Conservation (phyloP, 2,113 vertebrate genomes). For the Poeciliopsis retropinna region DNA sequence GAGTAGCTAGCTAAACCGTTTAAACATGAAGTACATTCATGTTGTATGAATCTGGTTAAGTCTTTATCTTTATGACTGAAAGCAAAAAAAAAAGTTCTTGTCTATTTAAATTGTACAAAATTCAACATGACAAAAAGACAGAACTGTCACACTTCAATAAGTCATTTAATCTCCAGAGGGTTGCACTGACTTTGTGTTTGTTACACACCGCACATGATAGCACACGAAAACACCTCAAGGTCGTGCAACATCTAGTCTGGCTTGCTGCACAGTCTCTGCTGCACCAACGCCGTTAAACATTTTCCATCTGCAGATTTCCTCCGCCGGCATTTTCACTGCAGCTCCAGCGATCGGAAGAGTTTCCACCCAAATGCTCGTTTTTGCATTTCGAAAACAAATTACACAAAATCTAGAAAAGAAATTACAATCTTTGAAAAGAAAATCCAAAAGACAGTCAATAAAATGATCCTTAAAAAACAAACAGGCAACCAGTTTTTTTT, state of each 20-base stretch:
- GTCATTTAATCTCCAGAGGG: conserved; percentile 68
- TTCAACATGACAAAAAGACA: conserved; percentile 1
- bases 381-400: background rate
- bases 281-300: conserved; percentile 34
- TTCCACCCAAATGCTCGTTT: conserved; percentile 22
- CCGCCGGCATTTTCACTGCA: conserved; percentile 1
- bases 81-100: no score
- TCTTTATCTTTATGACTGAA: no score
- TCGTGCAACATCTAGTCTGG: conserved; percentile 74
- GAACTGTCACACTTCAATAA: conserved; percentile 50
- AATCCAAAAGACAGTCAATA: background rate
- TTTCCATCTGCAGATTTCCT: conserved; percentile 12
- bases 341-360: conserved; percentile 20
- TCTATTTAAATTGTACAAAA: background rate
- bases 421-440: background rate
- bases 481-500: conserved; percentile 22
- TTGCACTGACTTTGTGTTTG: conserved; percentile 64
- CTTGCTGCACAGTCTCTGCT: conserved; percentile 35
- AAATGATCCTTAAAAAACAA: conserved; percentile 11
- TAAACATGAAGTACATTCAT: no score
- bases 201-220: conserved; percentile 73
- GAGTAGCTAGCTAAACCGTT: no score
- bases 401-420: conserved; percentile 2
- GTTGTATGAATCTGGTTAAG: no score
- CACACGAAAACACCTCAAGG: conserved; percentile 68